Conservation (phyloP, 2,113 vertebrate genomes). For the Catharus fuscescens region DNA sequence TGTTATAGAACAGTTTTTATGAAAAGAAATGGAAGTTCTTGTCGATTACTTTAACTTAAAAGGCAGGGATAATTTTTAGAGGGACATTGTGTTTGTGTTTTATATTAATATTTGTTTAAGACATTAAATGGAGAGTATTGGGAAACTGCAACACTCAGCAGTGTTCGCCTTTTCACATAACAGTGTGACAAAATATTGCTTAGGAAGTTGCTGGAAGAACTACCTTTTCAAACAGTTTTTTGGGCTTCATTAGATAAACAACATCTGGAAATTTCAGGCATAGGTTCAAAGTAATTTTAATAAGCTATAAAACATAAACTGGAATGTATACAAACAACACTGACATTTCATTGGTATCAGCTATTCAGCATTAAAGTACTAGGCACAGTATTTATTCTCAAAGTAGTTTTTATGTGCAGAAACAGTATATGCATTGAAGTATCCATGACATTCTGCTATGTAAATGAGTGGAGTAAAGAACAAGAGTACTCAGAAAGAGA, state of each 20-base stretch:
- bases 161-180: background rate
- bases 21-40: background rate
- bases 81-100: background rate
- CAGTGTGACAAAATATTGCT: background rate
- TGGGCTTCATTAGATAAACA: background rate
- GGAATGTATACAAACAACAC: background rate
- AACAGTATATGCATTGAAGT: background rate
- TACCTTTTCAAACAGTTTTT: background rate
- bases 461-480: background rate
- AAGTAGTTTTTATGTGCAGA: background rate
- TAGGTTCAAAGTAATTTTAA: background rate
- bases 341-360: background rate
- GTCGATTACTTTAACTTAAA: background rate
- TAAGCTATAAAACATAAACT: background rate
- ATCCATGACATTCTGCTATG: accelerated
- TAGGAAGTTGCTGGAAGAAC: background rate
- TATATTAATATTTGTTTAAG: background rate
- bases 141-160: background rate
- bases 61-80: background rate
- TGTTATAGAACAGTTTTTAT: background rate
- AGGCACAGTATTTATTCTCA: background rate
- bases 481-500: background rate
- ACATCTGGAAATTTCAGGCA: background rate
- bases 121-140: background rate
- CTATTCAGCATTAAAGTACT: background rate